phyloP scores from a whole-genome alignment of 1,140 invertebrate genomes.

The Lanistes nyassanus region DNA sequence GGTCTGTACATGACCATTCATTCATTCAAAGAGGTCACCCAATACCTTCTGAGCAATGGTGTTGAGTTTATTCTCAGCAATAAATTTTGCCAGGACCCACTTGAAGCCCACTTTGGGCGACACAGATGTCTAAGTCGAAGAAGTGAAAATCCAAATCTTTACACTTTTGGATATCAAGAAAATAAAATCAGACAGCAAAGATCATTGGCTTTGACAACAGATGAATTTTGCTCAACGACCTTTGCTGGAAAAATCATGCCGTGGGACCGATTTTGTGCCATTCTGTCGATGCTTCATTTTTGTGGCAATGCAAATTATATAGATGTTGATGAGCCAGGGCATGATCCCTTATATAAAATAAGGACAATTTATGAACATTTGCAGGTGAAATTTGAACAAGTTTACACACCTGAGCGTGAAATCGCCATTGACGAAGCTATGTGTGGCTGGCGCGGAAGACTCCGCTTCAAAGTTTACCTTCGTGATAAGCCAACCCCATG shows the following conservation, averaged over 20 bases:
- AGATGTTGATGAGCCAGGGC: background rate
- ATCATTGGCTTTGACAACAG: background rate
- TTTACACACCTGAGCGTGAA: slow-evolving; percentile 19
- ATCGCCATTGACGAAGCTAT: slow-evolving; percentile 38
- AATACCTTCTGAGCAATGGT: background rate
- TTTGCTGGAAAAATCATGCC: slow-evolving; percentile 4
- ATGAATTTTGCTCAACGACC: no score
- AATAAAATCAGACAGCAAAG: slow-evolving; percentile 13
- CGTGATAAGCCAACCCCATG: slow-evolving; percentile 38
- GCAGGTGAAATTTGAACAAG: slow-evolving; percentile 1
- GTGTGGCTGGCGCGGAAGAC: slow-evolving; percentile 26
- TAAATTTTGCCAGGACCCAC: slow-evolving; percentile 19
- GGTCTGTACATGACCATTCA: slow-evolving; percentile 1
- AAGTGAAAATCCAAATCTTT: slow-evolving; percentile 12
- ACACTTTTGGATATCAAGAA: slow-evolving; percentile 19
- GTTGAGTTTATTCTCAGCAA: slow-evolving; percentile 11
- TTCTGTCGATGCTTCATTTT: slow-evolving; percentile 10
- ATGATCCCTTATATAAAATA: slow-evolving; percentile 18
- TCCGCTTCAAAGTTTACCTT: slow-evolving; percentile 34
- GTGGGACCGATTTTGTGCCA: background rate
- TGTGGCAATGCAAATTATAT: slow-evolving; percentile 9
- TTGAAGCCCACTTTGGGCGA: slow-evolving; percentile 18
- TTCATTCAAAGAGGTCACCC: background rate
- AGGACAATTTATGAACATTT: slow-evolving; percentile 17
- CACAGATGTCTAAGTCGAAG: background rate